Evolutionary conservation across 2,888 invertebrate genomes (phyloP).

Genomic region (Arrhopalites spinosus): DNA sequence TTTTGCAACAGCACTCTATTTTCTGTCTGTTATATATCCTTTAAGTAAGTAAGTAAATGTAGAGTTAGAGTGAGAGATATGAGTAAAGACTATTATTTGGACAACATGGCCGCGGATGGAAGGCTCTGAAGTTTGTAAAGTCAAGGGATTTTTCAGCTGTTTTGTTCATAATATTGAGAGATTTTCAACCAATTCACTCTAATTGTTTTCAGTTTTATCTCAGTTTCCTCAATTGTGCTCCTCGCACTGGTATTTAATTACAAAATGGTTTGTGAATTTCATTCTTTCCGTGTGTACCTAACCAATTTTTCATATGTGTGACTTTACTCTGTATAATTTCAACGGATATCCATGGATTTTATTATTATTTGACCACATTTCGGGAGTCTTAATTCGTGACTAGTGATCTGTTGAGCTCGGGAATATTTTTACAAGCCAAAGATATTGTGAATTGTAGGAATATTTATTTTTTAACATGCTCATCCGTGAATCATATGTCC

Average conservation of each 20-base stretch:
- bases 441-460: no score
- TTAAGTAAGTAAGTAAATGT: not conserved
- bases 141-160: not conserved
- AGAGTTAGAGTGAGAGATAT: conserved; percentile 1
- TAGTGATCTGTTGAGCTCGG: no score
- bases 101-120: conserved; percentile 30
- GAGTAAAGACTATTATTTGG: conserved; percentile 27
- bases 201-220: conserved; percentile 5
- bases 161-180: conserved; percentile 15
- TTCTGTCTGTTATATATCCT: not conserved
- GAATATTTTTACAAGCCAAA: no score
- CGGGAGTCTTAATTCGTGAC: no score
- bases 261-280: conserved; percentile 6
- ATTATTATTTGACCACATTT: no score
- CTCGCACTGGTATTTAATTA: not conserved
- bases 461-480: no score
- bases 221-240: not conserved
- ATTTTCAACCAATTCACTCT: conserved; percentile 5
- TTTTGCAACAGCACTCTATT: conserved; percentile 23
- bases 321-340: no score
- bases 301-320: no score
- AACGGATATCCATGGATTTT: no score
- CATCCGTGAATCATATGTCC: no score
- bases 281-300: no score
- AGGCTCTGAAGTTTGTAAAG: no score